phyloP scores from a whole-genome alignment of 2,113 vertebrate species.

The Nibea coibor region DNA sequence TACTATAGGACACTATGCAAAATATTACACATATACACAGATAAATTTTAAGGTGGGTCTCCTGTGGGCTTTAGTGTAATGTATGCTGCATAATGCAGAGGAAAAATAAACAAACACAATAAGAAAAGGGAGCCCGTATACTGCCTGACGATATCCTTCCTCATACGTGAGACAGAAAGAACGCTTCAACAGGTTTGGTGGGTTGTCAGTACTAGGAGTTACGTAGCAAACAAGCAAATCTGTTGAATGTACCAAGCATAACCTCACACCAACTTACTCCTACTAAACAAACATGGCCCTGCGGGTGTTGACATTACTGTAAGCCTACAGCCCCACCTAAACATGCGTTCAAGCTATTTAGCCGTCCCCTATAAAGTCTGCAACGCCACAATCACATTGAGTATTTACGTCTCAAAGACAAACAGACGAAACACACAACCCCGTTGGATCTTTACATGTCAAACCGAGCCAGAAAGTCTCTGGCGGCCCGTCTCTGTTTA shows the following conservation, averaged over 20 bases:
- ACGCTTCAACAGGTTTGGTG: slow-evolving; percentile 40
- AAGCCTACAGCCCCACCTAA: slow-evolving; percentile 60
- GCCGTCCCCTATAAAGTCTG: slow-evolving; percentile 21
- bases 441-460: slow-evolving; percentile 27
- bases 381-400: slow-evolving; percentile 7
- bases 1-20: neutral
- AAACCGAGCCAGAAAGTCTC: slow-evolving; percentile 25
- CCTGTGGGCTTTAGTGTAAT: neutral
- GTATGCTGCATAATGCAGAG: neutral
- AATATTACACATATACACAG: neutral
- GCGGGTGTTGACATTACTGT: slow-evolving; percentile 63
- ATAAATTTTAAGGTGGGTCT: neutral
- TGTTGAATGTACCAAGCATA: slow-evolving; percentile 32
- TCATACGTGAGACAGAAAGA: neutral
- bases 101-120: neutral
- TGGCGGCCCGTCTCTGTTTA: slow-evolving; percentile 45
- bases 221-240: slow-evolving; percentile 33
- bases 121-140: neutral
- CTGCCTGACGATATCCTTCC: neutral
- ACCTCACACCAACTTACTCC: slow-evolving; percentile 57
- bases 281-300: slow-evolving; percentile 62
- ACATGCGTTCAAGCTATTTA: slow-evolving; percentile 41
- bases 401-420: slow-evolving; percentile 21
- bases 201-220: slow-evolving; percentile 7
- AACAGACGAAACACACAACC: slow-evolving; percentile 12